Percentiles rank a stretch among this genome's conserved stretches.
These are phyloP conservation scores for Chionoecetes opilio DNA, from an alignment of 1,140 invertebrate species.

Conservation along the genomic window DNA sequence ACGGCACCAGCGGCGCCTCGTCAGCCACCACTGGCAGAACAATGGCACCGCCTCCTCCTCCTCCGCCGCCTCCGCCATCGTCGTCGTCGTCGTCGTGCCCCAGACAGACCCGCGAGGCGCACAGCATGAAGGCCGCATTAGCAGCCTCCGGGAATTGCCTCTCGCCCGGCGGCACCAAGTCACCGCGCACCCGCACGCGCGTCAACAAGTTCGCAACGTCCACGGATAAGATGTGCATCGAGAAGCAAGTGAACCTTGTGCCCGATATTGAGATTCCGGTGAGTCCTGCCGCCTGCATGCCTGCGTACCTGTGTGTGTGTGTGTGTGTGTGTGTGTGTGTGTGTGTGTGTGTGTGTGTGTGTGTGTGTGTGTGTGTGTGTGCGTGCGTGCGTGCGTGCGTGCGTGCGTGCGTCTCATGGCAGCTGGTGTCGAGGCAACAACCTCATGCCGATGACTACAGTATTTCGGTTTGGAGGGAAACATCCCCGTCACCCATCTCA, in stretches of 20 bases:
- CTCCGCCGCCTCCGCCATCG: constrained; percentile 36
- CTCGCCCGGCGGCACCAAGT: background rate
- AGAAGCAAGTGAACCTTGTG: constrained; percentile 61
- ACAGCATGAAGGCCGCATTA: constrained; percentile 55
- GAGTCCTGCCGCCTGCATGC: constrained; percentile 44
- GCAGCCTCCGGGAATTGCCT: background rate
- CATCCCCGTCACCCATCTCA: background rate
- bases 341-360: background rate
- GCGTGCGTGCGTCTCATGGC: background rate
- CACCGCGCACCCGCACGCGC: background rate
- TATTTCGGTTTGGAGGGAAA: background rate
- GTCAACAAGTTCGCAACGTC: constrained; percentile 65
- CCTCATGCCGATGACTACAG: background rate
- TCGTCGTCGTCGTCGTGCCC: constrained; percentile 36
- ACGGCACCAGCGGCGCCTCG: background rate
- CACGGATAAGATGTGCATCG: constrained; percentile 54
- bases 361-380: background rate
- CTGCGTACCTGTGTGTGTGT: background rate
- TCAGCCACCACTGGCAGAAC: background rate
- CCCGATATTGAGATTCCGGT: constrained; percentile 73
- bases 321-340: background rate
- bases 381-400: background rate
- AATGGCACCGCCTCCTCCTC: background rate
- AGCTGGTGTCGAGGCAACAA: background rate
- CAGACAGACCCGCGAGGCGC: background rate